These are phyloP conservation scores for Catostylus mosaicus DNA, from an alignment of 30 jellyfish, hydroid and myxozoan genomes.

Conservation along the genomic window DNA sequence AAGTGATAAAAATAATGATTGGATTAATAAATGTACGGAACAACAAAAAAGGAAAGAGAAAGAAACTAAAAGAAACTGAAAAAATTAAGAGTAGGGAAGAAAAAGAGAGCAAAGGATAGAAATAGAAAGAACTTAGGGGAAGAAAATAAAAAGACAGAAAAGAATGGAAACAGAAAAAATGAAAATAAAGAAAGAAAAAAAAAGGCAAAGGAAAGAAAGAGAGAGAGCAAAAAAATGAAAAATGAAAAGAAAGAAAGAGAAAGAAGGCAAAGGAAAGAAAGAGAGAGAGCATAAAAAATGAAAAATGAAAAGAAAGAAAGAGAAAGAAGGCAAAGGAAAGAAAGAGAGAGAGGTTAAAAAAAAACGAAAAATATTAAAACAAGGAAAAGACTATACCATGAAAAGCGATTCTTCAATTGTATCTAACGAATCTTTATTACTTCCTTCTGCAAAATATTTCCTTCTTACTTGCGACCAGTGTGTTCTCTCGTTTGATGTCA, in stretches of 20 bases:
- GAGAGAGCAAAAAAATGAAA: neutral
- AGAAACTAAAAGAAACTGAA: no score
- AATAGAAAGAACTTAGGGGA: neutral
- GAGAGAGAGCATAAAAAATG: neutral
- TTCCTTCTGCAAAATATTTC: constrained; percentile 83
- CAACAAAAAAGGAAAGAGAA: no score
- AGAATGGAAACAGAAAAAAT: neutral
- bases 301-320: neutral
- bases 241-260: neutral
- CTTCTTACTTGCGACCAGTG: constrained; percentile 90
- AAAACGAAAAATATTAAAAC: neutral
- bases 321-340: neutral
- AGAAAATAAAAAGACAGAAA: neutral
- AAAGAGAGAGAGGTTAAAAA: neutral
- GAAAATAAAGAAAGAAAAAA: neutral
- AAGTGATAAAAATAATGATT: no score
- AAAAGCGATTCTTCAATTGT: constrained; percentile 83
- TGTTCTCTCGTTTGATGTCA: constrained; percentile 93
- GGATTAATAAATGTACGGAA: no score
- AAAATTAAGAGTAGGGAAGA: neutral
- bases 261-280: neutral
- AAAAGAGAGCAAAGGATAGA: neutral
- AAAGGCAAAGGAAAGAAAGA: neutral
- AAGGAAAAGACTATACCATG: constrained; percentile 51
- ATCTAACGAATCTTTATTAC: constrained; percentile 83